Conservation (phyloP, 2,888 invertebrate genomes). For the Trichopoda pennipes region DNA sequence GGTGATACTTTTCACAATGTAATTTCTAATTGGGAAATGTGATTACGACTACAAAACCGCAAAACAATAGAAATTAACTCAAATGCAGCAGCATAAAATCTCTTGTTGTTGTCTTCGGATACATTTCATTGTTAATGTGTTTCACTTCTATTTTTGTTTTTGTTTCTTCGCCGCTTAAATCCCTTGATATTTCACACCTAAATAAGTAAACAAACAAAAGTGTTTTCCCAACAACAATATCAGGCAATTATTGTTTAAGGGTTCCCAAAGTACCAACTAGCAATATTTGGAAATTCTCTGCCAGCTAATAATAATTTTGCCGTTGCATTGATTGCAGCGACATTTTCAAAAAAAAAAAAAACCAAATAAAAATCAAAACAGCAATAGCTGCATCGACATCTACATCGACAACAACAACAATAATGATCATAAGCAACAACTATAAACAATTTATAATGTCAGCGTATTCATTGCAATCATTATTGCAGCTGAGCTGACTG, state of each 20-base stretch:
- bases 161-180: constrained; percentile 25
- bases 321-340: constrained; percentile 16
- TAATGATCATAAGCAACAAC: constrained; percentile 17
- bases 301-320: constrained; percentile 37
- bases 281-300: constrained; percentile 31
- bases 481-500: constrained; percentile 24
- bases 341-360: constrained; percentile 45
- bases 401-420: constrained; percentile 6
- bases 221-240: constrained; percentile 31
- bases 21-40: constrained; percentile 40
- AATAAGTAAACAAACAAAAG: constrained; percentile 31
- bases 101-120: background rate
- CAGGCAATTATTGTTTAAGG: constrained; percentile 61
- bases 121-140: background rate
- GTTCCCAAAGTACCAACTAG: constrained; percentile 60
- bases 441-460: constrained; percentile 63
- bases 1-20: constrained; percentile 18
- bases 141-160: background rate
- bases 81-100: background rate
- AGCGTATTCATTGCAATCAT: constrained; percentile 50
- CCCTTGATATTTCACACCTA: constrained; percentile 63
- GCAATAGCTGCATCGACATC: background rate
- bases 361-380: background rate
- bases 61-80: constrained; percentile 40
- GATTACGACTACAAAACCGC: constrained; percentile 12